Conservation (phyloP, 2,888 invertebrate genomes). For the Agriopis aurantiaria region DNA sequence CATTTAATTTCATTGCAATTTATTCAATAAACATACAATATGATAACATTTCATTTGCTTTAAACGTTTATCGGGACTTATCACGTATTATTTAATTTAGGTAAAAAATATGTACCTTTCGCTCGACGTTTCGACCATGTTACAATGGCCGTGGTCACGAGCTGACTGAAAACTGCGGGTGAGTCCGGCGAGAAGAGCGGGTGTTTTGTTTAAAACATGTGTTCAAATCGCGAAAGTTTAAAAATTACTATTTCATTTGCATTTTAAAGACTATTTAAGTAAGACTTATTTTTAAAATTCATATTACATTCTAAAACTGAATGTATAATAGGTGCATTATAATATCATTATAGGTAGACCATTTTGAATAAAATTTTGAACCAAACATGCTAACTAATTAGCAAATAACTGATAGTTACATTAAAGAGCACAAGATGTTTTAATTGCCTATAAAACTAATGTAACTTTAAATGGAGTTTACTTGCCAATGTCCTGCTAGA, state of each 20-base stretch:
- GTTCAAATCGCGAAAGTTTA: too few species aligned
- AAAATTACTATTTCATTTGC: background rate
- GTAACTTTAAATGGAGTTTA: background rate
- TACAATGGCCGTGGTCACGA: too few species aligned
- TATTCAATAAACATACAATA: background rate
- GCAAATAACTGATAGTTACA: background rate
- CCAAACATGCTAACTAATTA: background rate
- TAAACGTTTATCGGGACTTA: too few species aligned
- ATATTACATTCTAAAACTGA: background rate
- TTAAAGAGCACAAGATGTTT: background rate
- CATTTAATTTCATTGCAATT: background rate
- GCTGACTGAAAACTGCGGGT: too few species aligned
- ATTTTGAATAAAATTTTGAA: background rate
- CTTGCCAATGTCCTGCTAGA: background rate
- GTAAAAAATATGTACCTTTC: too few species aligned
- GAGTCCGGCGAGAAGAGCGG: too few species aligned
- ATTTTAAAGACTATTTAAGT: background rate
- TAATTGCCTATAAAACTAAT: background rate
- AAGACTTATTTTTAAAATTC: too few species aligned
- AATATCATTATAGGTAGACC: background rate
- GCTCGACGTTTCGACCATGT: too few species aligned
- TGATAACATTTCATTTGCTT: background rate
- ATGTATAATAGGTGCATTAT: too few species aligned
- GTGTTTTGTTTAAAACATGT: too few species aligned
- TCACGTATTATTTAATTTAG: too few species aligned